Evolutionary conservation across 1,140 invertebrate genomes (phyloP).

Genomic region (Schmidtea mediterranea): DNA sequence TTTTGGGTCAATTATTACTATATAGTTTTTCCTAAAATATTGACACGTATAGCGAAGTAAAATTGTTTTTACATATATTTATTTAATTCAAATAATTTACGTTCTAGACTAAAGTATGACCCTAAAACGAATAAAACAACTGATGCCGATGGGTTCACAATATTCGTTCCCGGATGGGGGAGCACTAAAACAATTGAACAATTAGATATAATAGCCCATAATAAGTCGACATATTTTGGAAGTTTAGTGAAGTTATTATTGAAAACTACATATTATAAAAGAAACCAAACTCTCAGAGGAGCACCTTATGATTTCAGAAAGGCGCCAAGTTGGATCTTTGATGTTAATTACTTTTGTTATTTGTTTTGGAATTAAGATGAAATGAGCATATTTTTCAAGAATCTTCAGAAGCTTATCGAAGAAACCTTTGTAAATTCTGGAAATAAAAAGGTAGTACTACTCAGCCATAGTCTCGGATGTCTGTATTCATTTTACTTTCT

Average conservation of each 20-base stretch:
- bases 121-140: too few species aligned
- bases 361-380: background rate
- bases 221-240: background rate
- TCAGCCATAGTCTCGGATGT: background rate
- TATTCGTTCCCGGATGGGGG: background rate
- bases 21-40: too few species aligned
- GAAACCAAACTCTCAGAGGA: background rate
- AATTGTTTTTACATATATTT: too few species aligned
- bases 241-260: background rate
- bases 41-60: too few species aligned
- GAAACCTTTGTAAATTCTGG: background rate
- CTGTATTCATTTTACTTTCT: background rate
- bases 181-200: background rate
- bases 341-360: too few species aligned
- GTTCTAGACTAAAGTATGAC: too few species aligned
- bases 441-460: background rate
- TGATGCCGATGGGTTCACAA: too few species aligned
- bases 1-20: too few species aligned
- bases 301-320: slow-evolving; percentile 2
- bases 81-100: too few species aligned
- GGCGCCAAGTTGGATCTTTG: background rate
- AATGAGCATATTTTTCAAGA: background rate
- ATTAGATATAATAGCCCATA: background rate
- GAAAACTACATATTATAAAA: background rate
- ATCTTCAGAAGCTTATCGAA: background rate